phyloP scores from a whole-genome alignment of 2,113 vertebrate genomes.

The Chelonoidis abingdonii region DNA sequence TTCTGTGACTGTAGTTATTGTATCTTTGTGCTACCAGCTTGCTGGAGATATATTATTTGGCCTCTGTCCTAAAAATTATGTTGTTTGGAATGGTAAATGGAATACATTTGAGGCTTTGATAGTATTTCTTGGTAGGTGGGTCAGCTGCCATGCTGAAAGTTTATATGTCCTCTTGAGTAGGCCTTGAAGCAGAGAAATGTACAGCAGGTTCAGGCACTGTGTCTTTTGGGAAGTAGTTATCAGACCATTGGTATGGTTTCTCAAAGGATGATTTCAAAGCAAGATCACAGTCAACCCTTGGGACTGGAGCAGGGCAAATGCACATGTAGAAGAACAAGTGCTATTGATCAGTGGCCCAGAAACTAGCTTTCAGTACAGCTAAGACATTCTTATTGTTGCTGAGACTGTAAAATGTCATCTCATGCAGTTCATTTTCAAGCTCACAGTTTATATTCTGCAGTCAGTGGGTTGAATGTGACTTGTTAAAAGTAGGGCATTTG shows the following conservation, averaged over 20 bases:
- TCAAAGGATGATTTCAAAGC: not conserved
- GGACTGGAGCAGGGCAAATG: not conserved
- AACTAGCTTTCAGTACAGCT: not conserved
- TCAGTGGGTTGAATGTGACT: not conserved
- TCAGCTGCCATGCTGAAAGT: not conserved
- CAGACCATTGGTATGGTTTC: not conserved
- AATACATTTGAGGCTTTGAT: not conserved
- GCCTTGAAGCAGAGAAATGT: not conserved
- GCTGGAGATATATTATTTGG: not conserved
- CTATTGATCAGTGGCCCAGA: not conserved
- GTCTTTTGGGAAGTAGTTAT: not conserved
- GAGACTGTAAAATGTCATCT: not conserved
- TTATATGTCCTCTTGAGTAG: not conserved
- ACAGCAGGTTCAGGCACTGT: not conserved
- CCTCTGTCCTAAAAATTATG: not conserved
- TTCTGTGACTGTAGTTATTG: not conserved
- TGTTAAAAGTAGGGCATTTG: not conserved
- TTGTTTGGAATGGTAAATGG: not conserved
- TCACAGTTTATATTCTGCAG: rapidly evolving
- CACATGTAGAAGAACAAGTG: not conserved
- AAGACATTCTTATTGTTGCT: rapidly evolving
- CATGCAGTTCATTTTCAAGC: not conserved
- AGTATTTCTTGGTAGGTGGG: not conserved
- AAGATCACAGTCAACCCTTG: not conserved
- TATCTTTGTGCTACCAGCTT: not conserved